Conservation (phyloP, 2,797 vertebrate species). For the Phyllotis vaccarum region DNA sequence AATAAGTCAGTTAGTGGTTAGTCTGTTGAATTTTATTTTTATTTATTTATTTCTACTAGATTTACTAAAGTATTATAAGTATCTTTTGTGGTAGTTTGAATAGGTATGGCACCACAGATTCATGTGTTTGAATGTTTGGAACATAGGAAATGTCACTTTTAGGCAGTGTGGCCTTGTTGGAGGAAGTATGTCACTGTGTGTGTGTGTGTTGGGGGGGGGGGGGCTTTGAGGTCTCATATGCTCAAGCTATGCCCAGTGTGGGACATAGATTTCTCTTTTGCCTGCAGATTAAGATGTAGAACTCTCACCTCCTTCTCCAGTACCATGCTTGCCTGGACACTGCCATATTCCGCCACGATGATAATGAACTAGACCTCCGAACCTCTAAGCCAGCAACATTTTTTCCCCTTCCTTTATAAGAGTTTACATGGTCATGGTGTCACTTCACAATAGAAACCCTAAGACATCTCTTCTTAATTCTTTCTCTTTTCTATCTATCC, state of each 20-base stretch:
- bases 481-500: not conserved
- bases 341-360: not conserved
- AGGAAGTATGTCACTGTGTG: not conserved
- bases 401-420: not conserved
- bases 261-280: not conserved
- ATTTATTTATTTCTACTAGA: not conserved
- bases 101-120: not conserved
- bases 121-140: not conserved
- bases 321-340: not conserved
- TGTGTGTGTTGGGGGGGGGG: too few species aligned
- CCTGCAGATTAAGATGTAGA: not conserved
- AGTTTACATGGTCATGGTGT: not conserved
- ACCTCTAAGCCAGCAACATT: not conserved
- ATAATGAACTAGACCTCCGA: not conserved
- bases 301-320: not conserved
- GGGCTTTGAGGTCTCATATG: not conserved
- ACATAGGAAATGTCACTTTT: not conserved
- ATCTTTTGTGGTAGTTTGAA: not conserved
- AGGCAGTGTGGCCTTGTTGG: not conserved
- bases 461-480: not conserved
- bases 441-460: not conserved
- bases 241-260: not conserved
- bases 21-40: not conserved
- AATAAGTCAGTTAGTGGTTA: too few species aligned
- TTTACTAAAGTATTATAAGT: not conserved